Evolutionary conservation across 1,140 invertebrate genomes (phyloP).

Genomic region (Lasioglossum albipes): DNA sequence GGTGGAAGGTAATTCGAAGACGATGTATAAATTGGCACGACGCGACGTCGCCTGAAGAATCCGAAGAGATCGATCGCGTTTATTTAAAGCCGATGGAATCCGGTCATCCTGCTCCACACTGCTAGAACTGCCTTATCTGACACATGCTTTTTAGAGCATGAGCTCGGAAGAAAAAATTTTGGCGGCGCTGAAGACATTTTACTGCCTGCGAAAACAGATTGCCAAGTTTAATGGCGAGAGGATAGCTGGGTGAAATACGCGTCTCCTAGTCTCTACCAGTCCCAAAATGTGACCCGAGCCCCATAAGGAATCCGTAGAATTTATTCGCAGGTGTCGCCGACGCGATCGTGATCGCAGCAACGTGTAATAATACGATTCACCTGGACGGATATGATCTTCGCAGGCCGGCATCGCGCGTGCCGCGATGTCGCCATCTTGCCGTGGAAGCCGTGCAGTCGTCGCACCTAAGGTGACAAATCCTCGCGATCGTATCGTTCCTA

Average conservation of each 20-base stretch:
- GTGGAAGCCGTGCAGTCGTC: background rate
- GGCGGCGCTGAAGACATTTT: too few species aligned
- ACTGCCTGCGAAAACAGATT: too few species aligned
- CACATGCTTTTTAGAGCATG: too few species aligned
- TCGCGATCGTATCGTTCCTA: background rate
- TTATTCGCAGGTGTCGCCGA: conserved; percentile 2
- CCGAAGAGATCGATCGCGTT: conserved; percentile 20
- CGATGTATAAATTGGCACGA: conserved; percentile 45
- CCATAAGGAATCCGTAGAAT: background rate
- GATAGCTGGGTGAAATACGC: too few species aligned
- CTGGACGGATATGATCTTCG: background rate
- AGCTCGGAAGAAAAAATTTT: too few species aligned
- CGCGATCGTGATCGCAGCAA: background rate
- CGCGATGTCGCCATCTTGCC: background rate
- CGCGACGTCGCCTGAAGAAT: conserved; percentile 33
- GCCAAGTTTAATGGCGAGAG: too few species aligned
- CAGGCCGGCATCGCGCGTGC: background rate
- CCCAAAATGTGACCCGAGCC: too few species aligned
- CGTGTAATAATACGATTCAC: conserved; percentile 4
- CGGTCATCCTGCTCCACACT: too few species aligned
- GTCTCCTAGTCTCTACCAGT: too few species aligned
- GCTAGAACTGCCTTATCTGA: too few species aligned
- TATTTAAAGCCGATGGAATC: conserved; percentile 16
- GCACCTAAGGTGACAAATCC: conserved; percentile 5
- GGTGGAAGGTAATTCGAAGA: conserved; percentile 31